A percentile compares a stretch with the other conserved stretches of the same genome.
Evolutionary conservation across 1,140 invertebrate genomes (phyloP).

Genomic region (Lineus longissimus): DNA sequence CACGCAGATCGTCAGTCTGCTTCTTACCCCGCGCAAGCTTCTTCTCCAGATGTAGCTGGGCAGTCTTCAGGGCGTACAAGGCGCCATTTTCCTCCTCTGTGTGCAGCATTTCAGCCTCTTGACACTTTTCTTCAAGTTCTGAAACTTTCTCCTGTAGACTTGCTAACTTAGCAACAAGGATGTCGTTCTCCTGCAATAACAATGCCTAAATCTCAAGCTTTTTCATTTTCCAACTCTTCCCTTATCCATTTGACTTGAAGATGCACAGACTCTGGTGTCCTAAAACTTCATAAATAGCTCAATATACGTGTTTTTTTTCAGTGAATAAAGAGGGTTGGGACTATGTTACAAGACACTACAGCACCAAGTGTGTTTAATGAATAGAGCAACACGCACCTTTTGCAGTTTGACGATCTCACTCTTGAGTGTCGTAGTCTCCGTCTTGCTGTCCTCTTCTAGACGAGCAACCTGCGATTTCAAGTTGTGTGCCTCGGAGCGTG

Average conservation of each 20-base stretch:
- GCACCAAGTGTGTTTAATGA: too few species aligned
- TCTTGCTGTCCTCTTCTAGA: background rate
- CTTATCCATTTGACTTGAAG: background rate
- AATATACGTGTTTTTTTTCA: too few species aligned
- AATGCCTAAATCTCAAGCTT: background rate
- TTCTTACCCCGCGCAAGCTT: background rate
- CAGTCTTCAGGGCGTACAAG: conserved; percentile 13
- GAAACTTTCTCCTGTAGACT: background rate
- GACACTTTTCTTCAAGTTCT: background rate
- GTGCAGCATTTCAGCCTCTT: background rate
- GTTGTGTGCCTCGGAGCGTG: conserved; percentile 2
- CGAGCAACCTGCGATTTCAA: background rate
- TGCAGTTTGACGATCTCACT: background rate
- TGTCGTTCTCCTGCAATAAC: conserved; percentile 5
- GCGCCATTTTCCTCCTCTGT: conserved; percentile 4
- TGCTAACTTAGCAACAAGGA: background rate
- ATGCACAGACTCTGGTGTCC: too few species aligned
- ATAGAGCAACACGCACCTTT: background rate
- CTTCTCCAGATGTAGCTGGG: conserved; percentile 7
- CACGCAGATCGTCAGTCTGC: conserved; percentile 5
- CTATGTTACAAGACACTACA: too few species aligned
- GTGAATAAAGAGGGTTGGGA: too few species aligned
- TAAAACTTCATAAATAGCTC: too few species aligned
- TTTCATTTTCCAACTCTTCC: background rate
- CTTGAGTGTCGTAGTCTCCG: background rate